Conservation (phyloP, 2,797 vertebrate genomes). For the Iguana delicatissima region DNA sequence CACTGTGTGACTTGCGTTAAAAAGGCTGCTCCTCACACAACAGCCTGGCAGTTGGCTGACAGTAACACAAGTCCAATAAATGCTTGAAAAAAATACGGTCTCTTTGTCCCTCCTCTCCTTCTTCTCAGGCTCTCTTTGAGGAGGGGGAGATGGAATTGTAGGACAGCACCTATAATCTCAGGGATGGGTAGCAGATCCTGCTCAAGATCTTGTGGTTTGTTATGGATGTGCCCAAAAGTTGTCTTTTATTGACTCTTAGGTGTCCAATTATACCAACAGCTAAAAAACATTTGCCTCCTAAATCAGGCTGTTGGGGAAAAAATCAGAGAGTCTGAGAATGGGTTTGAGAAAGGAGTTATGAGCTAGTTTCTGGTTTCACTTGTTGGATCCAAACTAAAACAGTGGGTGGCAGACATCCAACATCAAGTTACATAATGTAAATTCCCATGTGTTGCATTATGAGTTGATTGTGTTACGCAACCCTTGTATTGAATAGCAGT, state of each 20-base stretch:
- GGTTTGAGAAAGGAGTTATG: background rate
- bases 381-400: background rate
- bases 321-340: background rate
- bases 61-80: rapidly evolving
- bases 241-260: too few relatives aligned
- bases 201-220: too few relatives aligned
- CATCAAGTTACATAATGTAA: too few relatives aligned
- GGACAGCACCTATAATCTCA: background rate
- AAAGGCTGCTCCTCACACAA: background rate
- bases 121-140: background rate
- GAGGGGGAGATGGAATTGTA: background rate
- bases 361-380: background rate
- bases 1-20: background rate
- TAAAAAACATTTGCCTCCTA: background rate
- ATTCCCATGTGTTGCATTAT: too few relatives aligned
- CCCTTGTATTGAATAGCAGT: too few relatives aligned
- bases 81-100: background rate
- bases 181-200: background rate
- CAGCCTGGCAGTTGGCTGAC: background rate
- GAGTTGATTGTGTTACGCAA: too few relatives aligned
- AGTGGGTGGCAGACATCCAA: too few relatives aligned
- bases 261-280: background rate
- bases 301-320: background rate
- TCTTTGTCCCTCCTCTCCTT: background rate
- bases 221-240: too few relatives aligned